Evolutionary conservation across 2,888 invertebrate genomes (phyloP).

Genomic region (Acanthacorydalis orientalis): DNA sequence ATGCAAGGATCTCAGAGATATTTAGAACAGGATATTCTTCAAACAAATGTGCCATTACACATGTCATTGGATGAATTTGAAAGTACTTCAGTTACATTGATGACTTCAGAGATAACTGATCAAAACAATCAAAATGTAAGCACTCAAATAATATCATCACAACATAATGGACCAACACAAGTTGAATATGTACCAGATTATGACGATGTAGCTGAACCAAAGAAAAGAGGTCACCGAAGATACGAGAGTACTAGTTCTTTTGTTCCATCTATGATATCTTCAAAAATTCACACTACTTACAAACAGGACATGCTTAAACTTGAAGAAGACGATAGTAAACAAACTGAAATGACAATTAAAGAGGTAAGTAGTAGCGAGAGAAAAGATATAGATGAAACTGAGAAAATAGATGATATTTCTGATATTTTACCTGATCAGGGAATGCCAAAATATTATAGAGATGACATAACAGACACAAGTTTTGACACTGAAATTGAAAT

Average conservation of each 20-base stretch:
- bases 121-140: slow-evolving; percentile 31
- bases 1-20: slow-evolving; percentile 13
- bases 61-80: not conserved
- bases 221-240: slow-evolving; percentile 34
- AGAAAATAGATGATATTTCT: slow-evolving; percentile 24
- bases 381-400: slow-evolving; percentile 27
- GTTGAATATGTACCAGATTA: slow-evolving; percentile 31
- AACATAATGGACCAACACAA: slow-evolving; percentile 31
- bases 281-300: slow-evolving; percentile 9
- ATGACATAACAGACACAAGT: slow-evolving; percentile 17
- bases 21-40: slow-evolving; percentile 20
- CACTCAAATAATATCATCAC: slow-evolving; percentile 34
- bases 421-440: slow-evolving; percentile 17
- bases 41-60: not conserved
- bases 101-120: slow-evolving; percentile 27
- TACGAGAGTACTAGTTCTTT: slow-evolving; percentile 32
- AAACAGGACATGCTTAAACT: slow-evolving; percentile 11
- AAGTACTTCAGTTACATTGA: slow-evolving; percentile 28
- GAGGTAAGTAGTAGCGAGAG: slow-evolving; percentile 26
- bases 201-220: slow-evolving; percentile 22
- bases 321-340: slow-evolving; percentile 21
- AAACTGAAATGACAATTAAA: slow-evolving; percentile 23
- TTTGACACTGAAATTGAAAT: slow-evolving; percentile 29
- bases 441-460: slow-evolving; percentile 14
- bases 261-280: slow-evolving; percentile 15